These are phyloP conservation scores for Tetraodon nigroviridis DNA, from an alignment of 2,113 vertebrate genomes.

Conservation along the genomic window DNA sequence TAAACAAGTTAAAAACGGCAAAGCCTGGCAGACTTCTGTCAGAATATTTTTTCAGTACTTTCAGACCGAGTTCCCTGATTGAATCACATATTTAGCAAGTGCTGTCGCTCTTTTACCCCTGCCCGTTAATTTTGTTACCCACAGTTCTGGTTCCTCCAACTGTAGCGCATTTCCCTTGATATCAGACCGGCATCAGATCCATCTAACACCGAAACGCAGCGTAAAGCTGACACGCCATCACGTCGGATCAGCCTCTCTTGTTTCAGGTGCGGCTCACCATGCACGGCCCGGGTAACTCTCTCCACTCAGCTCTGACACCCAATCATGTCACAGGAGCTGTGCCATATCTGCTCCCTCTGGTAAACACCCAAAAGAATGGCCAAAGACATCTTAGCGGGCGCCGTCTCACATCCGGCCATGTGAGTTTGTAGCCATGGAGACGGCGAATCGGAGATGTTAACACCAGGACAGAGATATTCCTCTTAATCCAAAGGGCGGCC, in stretches of 20 bases:
- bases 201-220: slow-evolving; percentile 19
- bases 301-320: slow-evolving; percentile 44
- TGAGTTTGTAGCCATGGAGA: slow-evolving; percentile 26
- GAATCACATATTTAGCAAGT: too few species aligned
- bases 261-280: slow-evolving; percentile 35
- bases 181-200: background rate
- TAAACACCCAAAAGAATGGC: slow-evolving; percentile 34
- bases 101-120: too few species aligned
- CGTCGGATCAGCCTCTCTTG: slow-evolving; percentile 22
- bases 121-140: too few species aligned
- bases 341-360: slow-evolving; percentile 40
- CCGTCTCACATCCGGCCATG: background rate
- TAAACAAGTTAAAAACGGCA: too few species aligned
- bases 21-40: too few species aligned
- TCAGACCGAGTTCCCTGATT: too few species aligned
- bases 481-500: background rate
- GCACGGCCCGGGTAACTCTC: slow-evolving; percentile 31
- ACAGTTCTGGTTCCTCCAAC: too few species aligned
- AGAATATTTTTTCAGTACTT: too few species aligned
- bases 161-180: background rate
- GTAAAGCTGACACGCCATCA: background rate
- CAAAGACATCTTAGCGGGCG: slow-evolving; percentile 16
- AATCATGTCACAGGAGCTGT: slow-evolving; percentile 53
- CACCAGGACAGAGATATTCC: slow-evolving; percentile 3
- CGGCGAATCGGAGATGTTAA: slow-evolving; percentile 3